Evolutionary conservation across 1,140 invertebrate genomes (phyloP).

Genomic region (Drosophila ananassae): DNA sequence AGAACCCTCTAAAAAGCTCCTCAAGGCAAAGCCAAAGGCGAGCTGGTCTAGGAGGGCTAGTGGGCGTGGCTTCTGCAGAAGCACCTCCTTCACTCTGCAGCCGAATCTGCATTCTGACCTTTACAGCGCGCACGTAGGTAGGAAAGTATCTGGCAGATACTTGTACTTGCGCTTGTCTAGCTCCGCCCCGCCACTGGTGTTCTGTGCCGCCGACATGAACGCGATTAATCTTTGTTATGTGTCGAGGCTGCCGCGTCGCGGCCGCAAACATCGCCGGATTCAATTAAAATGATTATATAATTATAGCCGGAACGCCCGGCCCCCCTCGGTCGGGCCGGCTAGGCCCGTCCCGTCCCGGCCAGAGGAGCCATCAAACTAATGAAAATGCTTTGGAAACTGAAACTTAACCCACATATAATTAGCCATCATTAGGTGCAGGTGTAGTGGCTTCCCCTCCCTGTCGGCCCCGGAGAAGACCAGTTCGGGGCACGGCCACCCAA

Average conservation of each 20-base stretch:
- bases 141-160: slow-evolving; percentile 22
- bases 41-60: not conserved
- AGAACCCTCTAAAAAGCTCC: not conserved
- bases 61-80: slow-evolving; percentile 18
- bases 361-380: slow-evolving; percentile 58
- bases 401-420: slow-evolving; percentile 77
- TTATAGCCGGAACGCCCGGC: slow-evolving; percentile 53
- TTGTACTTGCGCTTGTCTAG: slow-evolving; percentile 13
- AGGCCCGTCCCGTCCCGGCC: too few relatives aligned
- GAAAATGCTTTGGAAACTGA: slow-evolving; percentile 56
- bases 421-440: slow-evolving; percentile 59
- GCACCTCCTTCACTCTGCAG: not conserved
- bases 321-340: not conserved
- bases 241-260: slow-evolving; percentile 22
- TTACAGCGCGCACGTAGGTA: slow-evolving; percentile 13
- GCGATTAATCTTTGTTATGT: slow-evolving; percentile 71
- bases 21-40: slow-evolving; percentile 7
- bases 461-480: slow-evolving; percentile 2
- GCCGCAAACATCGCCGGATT: slow-evolving; percentile 45
- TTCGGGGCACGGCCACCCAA: slow-evolving; percentile 37
- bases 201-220: slow-evolving; percentile 40
- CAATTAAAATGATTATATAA: slow-evolving; percentile 79
- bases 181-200: not conserved
- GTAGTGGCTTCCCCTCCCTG: slow-evolving; percentile 24
- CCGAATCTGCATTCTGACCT: slow-evolving; percentile 31